phyloP scores from a whole-genome alignment of 2,797 vertebrate species.

The Melanotaenia boesemani region DNA sequence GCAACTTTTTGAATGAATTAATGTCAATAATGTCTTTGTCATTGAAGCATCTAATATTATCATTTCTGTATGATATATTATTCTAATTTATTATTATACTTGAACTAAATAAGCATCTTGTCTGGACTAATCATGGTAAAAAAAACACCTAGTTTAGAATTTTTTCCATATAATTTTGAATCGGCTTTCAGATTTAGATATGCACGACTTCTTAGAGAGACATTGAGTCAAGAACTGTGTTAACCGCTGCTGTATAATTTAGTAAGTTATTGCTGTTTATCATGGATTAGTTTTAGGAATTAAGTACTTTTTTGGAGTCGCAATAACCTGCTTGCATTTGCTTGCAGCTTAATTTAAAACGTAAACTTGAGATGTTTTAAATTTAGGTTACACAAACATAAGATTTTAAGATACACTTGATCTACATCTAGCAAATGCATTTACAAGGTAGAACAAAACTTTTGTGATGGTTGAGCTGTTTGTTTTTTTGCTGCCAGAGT shows the following conservation, averaged over 20 bases:
- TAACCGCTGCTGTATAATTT: neutral
- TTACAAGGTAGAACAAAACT: neutral
- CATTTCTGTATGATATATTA: constrained; percentile 42
- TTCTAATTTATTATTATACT: constrained; percentile 9
- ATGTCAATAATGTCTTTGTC: constrained; percentile 65
- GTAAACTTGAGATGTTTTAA: neutral
- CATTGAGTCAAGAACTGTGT: neutral
- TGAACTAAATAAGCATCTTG: neutral
- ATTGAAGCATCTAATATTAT: constrained; percentile 49
- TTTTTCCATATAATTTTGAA: neutral
- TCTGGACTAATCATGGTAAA: neutral
- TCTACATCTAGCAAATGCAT: neutral
- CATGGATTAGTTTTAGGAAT: neutral
- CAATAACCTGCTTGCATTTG: neutral
- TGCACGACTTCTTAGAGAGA: neutral
- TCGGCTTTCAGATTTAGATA: neutral
- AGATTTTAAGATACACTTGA: neutral
- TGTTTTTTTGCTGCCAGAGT: constrained; percentile 30
- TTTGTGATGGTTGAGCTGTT: constrained; percentile 33
- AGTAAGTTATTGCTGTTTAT: neutral
- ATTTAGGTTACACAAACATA: neutral
- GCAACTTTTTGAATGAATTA: constrained; percentile 54
- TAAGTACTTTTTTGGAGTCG: neutral
- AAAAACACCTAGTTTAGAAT: neutral
- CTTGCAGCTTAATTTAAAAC: neutral